A percentile compares a stretch with the other conserved stretches of the same genome.
phyloP scores from a whole-genome alignment of 1,140 invertebrate genomes.

The Cardiocondyla obscurior region DNA sequence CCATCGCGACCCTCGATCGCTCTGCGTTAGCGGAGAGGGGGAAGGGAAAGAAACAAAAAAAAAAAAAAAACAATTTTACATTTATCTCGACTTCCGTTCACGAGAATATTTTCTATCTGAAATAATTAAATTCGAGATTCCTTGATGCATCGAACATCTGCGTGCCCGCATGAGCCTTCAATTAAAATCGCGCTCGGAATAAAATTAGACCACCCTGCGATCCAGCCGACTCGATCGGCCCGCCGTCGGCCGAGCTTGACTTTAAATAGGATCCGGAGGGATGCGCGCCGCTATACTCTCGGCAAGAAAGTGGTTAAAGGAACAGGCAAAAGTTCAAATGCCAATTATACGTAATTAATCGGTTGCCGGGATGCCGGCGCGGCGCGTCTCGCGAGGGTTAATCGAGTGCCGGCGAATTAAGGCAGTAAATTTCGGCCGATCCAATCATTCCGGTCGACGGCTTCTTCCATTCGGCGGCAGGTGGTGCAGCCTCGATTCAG shows the following conservation, averaged over 20 bases:
- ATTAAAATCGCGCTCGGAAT: not conserved
- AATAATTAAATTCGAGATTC: not conserved
- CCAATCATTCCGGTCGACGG: slow-evolving; percentile 44
- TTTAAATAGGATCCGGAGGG: slow-evolving; percentile 20
- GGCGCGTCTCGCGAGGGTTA: slow-evolving; percentile 5
- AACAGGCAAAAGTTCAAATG: slow-evolving; percentile 29
- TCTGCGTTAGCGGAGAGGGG: no score
- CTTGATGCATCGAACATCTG: not conserved
- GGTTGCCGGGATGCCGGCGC: not conserved
- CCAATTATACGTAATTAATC: slow-evolving; percentile 49
- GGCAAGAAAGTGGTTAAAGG: slow-evolving; percentile 7
- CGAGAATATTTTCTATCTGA: not conserved
- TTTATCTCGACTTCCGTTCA: not conserved
- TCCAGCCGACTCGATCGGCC: not conserved
- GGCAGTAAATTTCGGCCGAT: slow-evolving; percentile 37
- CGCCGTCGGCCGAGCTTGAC: not conserved
- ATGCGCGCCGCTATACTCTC: not conserved
- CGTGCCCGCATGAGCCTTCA: not conserved
- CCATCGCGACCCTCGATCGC: not conserved
- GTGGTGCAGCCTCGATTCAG: slow-evolving; percentile 46
- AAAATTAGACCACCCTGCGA: not conserved
- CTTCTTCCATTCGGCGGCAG: slow-evolving; percentile 39
- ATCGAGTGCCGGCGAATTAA: slow-evolving; percentile 46
- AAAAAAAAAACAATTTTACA: no score
- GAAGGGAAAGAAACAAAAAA: no score